Base-by-base conservation (phyloP, 1,140 invertebrate genomes). In the Charaxes varanes region DNA sequence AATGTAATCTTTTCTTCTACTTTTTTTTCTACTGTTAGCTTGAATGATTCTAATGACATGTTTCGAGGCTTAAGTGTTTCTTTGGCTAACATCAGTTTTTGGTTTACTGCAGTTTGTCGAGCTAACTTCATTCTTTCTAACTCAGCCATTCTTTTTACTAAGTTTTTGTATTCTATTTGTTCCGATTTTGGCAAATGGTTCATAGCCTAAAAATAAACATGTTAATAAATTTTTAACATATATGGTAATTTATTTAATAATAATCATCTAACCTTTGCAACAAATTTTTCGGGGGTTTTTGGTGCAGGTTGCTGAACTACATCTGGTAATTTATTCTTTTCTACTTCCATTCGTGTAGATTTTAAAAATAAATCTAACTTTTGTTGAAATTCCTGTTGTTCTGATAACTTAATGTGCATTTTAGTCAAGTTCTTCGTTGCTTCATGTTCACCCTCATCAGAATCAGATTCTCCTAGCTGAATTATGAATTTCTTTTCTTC, bases 371-470 rank as follows among this genome's bases (percentile, higher is more conserved):
- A 31, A 59, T 85, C 84, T 32, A 85, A 48, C 53, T 78, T 82
- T 27, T 68, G 59, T 47, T 85, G 73, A 45, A 85, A 85, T 31
- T 84, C 78, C 23, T 48, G 40, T 40, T 77, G 66, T 35, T 81
- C 67, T n/a, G 70, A 61, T 26, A 85, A 52, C 56, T 85, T 85
- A 27, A 74, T 63, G 28, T 85, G 84, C 84, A 85, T 85, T 68
- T 77, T 81, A 6, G 78, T 79, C 43, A 85, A 61, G 58, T 85
- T 85, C 52, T 73, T 84, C 6, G 79, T 84, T 26, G 73, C 71
- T 52, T 85, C 84, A 62, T 83, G 64, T 64, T 85, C 84, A 18
- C 62, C 77, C 46, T 82, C n/a, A n/a, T n/a, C 84, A 6, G 80
- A 83, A 65, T 85, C 84, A 27, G 84, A 85, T 6, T 76, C 79